Base-by-base conservation (phyloP, 2,797 vertebrate species). In the Scomberomorus guttatus region DNA sequence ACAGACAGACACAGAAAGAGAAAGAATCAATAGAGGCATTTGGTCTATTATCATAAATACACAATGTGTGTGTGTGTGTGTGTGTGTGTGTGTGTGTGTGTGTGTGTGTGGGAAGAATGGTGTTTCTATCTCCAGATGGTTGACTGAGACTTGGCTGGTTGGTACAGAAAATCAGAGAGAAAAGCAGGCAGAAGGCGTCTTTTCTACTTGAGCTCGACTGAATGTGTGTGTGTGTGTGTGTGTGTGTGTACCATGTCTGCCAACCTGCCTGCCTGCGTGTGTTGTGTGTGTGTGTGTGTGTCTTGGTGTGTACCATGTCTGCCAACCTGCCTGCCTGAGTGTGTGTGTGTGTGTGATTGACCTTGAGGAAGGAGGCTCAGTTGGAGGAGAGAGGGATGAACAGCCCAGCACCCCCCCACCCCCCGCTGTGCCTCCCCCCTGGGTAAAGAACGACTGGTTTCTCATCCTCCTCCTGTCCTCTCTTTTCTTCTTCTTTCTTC, bases 341-440 rank as follows among this genome's bases (percentile, higher is more conserved):
- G 72, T 63, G 72, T 66, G 25, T 81, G 75, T 80, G 84, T 79
- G 82, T 75, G 77, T 86, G 89, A 83, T 58, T 95, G 94, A 95
- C 95, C 95, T 95, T 95, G 94, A 95, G 91, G 89, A 93, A 90
- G 90, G 90, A 92, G 92, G 91, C 90, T 91, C 93, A 93, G 90
- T 93, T 93, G 90, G 91, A 91, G 88, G 81, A 92, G 90, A 89
- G 89, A 91, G 92, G 85, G 84, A 90, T 92, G 91, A 90, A 79
- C 82, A 80, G 85, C 70, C 76, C 81, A 62, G 79, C 84, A 51
- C 76, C 79, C 58, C 54, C 59, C 73, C 75, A 71, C n/a, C n/a
- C 72, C 88, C 85, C 12, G n/a, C 87, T 85, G 81, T 69, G 75
- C 77, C 87, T 50, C 89, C 80, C 87, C 72, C 56, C 71, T 25